Conservation (phyloP, 2,797 vertebrate species). For the Astyanax mexicanus region DNA sequence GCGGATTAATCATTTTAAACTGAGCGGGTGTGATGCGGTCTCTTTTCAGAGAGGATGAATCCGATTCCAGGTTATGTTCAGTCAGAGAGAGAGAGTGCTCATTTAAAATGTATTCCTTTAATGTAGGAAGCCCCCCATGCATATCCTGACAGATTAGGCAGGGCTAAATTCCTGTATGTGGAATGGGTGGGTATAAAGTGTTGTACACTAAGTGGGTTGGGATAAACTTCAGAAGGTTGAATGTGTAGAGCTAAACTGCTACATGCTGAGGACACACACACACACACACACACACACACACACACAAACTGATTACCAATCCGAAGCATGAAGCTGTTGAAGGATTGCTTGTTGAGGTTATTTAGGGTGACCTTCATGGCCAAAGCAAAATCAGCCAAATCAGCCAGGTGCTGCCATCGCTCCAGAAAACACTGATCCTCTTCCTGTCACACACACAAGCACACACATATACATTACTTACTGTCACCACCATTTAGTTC, state of each 20-base stretch:
- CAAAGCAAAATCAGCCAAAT: slow-evolving; percentile 92
- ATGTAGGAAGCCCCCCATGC: no score
- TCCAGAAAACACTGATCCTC: slow-evolving; percentile 85
- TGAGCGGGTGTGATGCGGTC: no score
- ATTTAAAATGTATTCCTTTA: no score
- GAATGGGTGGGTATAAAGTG: no score
- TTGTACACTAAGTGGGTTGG: no score
- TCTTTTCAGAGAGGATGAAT: no score
- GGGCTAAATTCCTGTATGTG: no score
- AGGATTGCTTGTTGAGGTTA: slow-evolving; percentile 97
- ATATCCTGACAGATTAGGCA: no score
- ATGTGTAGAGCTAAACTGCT: no score
- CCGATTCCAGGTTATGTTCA: no score
- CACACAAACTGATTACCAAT: slow-evolving; percentile 78
- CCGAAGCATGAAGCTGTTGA: slow-evolving; percentile 98
- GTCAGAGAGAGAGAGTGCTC: no score
- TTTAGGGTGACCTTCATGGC: slow-evolving; percentile 95
- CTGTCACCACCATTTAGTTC: background rate
- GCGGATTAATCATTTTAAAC: no score
- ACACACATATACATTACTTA: slow-evolving; percentile 15
- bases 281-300: slow-evolving; percentile 32
- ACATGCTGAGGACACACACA: slow-evolving; percentile 5
- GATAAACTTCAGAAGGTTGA: background rate
- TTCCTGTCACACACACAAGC: slow-evolving; percentile 66
- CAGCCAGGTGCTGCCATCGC: slow-evolving; percentile 92